Evolutionary conservation across 2,113 vertebrate species (phyloP).

Genomic region (western clawed frog (Xenopus tropicalis)): DNA sequence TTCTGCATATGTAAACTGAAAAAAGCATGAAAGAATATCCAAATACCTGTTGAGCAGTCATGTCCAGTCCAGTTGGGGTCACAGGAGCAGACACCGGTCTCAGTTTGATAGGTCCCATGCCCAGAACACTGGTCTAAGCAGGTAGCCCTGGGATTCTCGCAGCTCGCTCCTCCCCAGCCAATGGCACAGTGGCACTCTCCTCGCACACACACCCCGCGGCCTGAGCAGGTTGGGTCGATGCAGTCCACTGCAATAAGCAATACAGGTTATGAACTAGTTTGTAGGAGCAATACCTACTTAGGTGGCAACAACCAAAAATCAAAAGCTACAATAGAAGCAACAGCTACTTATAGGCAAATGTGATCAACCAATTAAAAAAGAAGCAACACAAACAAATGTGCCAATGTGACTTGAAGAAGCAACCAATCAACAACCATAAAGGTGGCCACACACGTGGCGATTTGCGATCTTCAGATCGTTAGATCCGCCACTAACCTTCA

Average conservation of each 20-base stretch:
- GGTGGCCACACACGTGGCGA: too few relatives aligned
- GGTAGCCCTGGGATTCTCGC: constrained; percentile 86
- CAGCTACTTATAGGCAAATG: too few relatives aligned
- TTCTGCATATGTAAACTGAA: too few relatives aligned
- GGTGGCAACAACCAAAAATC: too few relatives aligned
- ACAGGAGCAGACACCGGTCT: constrained; percentile 86
- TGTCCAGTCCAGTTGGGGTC: constrained; percentile 95
- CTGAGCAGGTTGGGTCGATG: constrained; percentile 91
- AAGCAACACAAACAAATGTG: too few relatives aligned
- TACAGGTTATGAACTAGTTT: constrained; percentile 7
- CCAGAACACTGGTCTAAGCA: constrained; percentile 96
- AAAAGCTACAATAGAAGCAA: too few relatives aligned
- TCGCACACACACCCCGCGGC: constrained; percentile 88
- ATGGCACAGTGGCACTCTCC: constrained; percentile 95
- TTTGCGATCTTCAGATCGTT: too few relatives aligned
- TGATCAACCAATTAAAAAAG: too few relatives aligned
- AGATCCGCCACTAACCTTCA: too few relatives aligned
- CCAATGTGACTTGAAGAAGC: too few relatives aligned
- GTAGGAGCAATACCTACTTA: too few relatives aligned
- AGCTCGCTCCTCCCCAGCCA: constrained; percentile 92
- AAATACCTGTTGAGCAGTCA: constrained; percentile 88
- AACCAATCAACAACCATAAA: too few relatives aligned
- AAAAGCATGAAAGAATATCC: background rate
- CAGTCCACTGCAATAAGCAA: constrained; percentile 94
- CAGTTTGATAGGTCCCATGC: constrained; percentile 84